phyloP scores from a whole-genome alignment of 2,113 vertebrate genomes.

The Hemichromis elongatus region DNA sequence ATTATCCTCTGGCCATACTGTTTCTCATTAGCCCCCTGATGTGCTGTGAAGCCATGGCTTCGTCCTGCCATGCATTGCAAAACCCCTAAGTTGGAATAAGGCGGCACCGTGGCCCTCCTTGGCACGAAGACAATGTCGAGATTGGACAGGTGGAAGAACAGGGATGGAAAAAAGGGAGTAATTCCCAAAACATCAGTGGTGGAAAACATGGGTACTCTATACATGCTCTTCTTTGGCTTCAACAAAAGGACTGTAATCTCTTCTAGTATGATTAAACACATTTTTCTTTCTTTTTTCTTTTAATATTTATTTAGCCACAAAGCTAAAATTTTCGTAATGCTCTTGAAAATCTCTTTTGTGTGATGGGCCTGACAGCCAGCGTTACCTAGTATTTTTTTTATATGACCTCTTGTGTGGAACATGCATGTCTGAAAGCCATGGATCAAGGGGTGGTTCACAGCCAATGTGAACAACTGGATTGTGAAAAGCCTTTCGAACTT shows the following conservation, averaged over 20 bases:
- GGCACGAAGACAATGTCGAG: background rate
- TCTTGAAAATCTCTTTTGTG: background rate
- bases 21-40: conserved; percentile 69
- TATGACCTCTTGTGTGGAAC: background rate
- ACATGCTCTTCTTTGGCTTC: background rate
- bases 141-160: conserved; percentile 15
- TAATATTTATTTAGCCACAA: background rate
- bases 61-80: background rate
- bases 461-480: background rate
- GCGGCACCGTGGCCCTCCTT: background rate
- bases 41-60: conserved; percentile 28
- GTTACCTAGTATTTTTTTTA: background rate
- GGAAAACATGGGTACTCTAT: background rate
- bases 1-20: conserved; percentile 44
- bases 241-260: background rate
- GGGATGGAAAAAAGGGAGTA: background rate
- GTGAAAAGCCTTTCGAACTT: background rate
- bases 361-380: background rate
- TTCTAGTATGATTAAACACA: background rate
- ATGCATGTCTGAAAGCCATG: background rate
- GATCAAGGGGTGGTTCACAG: background rate
- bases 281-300: background rate
- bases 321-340: background rate
- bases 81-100: background rate
- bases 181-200: background rate